These are phyloP conservation scores for Pedicia rivosa DNA, from an alignment of 2,888 invertebrate species.

Conservation along the genomic window DNA sequence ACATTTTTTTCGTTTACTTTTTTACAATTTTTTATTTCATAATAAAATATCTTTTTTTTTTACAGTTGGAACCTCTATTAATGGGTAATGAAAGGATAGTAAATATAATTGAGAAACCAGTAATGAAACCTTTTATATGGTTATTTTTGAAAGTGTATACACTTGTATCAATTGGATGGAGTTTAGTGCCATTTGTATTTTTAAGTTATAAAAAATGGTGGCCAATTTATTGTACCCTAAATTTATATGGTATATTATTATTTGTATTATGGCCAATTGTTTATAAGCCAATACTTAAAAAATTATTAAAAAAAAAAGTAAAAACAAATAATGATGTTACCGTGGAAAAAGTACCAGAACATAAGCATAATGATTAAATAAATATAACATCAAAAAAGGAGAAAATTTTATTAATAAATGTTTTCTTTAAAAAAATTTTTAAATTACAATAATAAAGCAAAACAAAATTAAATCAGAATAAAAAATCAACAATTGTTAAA, in stretches of 20 bases:
- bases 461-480: too few species aligned
- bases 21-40: constrained; percentile 7
- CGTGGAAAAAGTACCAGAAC: too few species aligned
- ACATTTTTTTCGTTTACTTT: constrained; percentile 13
- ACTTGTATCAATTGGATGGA: constrained; percentile 71
- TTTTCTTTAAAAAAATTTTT: too few species aligned
- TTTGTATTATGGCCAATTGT: constrained; percentile 40
- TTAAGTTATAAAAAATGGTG: constrained; percentile 54
- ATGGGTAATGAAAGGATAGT: constrained; percentile 34
- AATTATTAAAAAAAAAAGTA: constrained; percentile 1
- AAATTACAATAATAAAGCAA: too few species aligned
- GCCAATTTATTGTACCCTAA: constrained; percentile 41
- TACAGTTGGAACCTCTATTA: constrained; percentile 39
- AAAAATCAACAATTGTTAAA: too few species aligned
- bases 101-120: constrained; percentile 28
- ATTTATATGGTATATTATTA: constrained; percentile 51
- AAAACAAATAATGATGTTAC: not conserved
- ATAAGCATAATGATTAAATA: too few species aligned
- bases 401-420: too few species aligned
- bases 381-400: too few species aligned
- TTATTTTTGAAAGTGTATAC: constrained; percentile 53
- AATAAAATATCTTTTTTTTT: constrained; percentile 18
- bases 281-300: too few species aligned
- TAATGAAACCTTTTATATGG: constrained; percentile 34
- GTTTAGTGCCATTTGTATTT: constrained; percentile 55